Evolutionary conservation across 2,888 invertebrate genomes (phyloP), one percentile per base, ranked within the genome.

Genomic region (Prenolepis imparis): DNA sequence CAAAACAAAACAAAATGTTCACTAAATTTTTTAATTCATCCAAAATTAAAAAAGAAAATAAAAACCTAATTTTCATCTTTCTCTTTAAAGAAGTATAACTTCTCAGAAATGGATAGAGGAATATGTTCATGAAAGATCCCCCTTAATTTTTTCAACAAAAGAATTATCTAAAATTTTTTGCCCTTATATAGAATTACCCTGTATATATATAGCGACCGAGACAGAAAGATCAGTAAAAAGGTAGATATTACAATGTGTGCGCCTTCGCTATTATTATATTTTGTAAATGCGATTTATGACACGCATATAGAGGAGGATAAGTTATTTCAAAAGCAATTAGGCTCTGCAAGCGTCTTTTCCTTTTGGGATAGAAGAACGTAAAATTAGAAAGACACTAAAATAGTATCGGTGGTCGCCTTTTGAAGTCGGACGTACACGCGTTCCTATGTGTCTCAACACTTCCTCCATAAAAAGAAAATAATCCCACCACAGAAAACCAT

Each of bases 311-410:
- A 67, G 39, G 48, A 52, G 28, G 82, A 68, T 61, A 73, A 77
- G 52, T 84, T 88, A 87, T 88, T 90, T 84, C 67, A 0, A 87
- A 84, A 82, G 80, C 84, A 90, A 85, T 89, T 88, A 88, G 66
- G 70, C 61, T 70, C 48, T 52, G 75, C 32, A 63, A 82, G 55
- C 87, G 78, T 52, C 80, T 87, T 85, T 84, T 83, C 82, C 59
- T 84, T 83, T 84, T n/a, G n/a, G 78, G 48, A 83, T 18, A 44
- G 55, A 66, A 61, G 70, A 83, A 84, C 44, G 64, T 88, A 88
- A 87, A 90, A 83, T 90, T 89, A 88, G 88, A 88, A 86, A 87
- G 82, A 83, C 63, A 90, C 66, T 78, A 84, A 87, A 88, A 88
- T 86, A 88, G 73, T 48, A 81, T 74, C 85, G 82, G 81, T 78